Conservation (phyloP, 2,888 invertebrate genomes). For the Calephelis perditalis region DNA sequence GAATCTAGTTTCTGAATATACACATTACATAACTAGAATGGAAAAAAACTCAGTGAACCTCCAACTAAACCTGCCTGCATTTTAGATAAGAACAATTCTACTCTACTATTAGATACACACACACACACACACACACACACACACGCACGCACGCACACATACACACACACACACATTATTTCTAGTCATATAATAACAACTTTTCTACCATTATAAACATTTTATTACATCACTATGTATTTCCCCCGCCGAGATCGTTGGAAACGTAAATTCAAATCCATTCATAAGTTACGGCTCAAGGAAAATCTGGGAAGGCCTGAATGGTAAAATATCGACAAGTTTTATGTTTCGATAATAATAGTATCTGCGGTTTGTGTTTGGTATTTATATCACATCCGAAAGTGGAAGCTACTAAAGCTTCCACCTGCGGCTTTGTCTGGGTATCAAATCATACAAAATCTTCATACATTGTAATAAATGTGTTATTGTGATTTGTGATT, state of each 20-base stretch:
- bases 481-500: too few relatives aligned
- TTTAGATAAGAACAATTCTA: too few relatives aligned
- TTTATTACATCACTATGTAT: neutral
- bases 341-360: neutral
- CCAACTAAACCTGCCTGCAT: too few relatives aligned
- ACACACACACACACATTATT: too few relatives aligned
- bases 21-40: neutral
- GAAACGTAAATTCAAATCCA: conserved; percentile 11
- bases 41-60: neutral
- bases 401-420: too few relatives aligned
- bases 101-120: too few relatives aligned
- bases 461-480: too few relatives aligned
- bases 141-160: too few relatives aligned
- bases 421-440: too few relatives aligned
- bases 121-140: too few relatives aligned
- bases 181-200: too few relatives aligned
- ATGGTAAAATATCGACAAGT: conserved; percentile 1
- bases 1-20: conserved; percentile 36
- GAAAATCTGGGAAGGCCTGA: conserved; percentile 7
- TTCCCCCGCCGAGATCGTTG: neutral
- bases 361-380: neutral
- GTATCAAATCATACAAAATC: too few relatives aligned
- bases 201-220: neutral
- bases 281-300: conserved; percentile 7
- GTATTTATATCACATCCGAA: neutral